A percentile compares a stretch with the other conserved stretches of the same genome.
phyloP scores from a whole-genome alignment of 2,888 invertebrate species.

The Pyrrhia umbra region DNA sequence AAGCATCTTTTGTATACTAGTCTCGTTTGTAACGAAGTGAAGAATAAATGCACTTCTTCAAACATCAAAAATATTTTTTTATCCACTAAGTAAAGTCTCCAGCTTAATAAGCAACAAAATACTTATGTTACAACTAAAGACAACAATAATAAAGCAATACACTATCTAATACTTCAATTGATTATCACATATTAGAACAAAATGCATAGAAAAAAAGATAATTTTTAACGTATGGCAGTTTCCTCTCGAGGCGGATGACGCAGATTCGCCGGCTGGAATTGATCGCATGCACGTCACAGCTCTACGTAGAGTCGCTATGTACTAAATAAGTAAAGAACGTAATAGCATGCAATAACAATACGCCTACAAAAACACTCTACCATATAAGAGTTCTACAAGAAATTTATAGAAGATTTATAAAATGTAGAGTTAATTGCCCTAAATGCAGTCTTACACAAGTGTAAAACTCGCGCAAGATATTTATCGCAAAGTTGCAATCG shows the following conservation, averaged over 20 bases:
- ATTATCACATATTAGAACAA: background rate
- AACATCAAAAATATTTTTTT: too few relatives aligned
- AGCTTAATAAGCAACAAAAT: too few relatives aligned
- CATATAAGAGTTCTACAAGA: background rate
- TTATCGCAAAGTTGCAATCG: too few relatives aligned
- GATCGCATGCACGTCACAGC: slow-evolving; percentile 44
- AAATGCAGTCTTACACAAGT: background rate
- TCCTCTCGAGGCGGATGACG: slow-evolving; percentile 32
- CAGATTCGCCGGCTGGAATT: slow-evolving; percentile 28
- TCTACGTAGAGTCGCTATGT: slow-evolving; percentile 23
- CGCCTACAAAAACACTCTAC: background rate
- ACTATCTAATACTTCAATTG: too few relatives aligned
- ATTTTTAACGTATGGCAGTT: slow-evolving; percentile 31
- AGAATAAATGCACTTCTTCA: too few relatives aligned
- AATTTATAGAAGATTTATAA: background rate
- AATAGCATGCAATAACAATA: background rate
- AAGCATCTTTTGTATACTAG: too few relatives aligned
- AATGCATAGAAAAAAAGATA: slow-evolving; percentile 10
- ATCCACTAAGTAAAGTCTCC: too few relatives aligned
- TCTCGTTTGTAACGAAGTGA: too few relatives aligned
- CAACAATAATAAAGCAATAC: too few relatives aligned
- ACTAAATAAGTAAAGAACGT: background rate
- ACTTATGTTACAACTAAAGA: too few relatives aligned
- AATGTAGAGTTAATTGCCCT: background rate
- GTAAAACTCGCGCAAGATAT: too few relatives aligned